These are phyloP conservation scores for Ctenochaetus hawaiiensis DNA, from an alignment of 2,797 vertebrate genomes.

Conservation along the genomic window DNA sequence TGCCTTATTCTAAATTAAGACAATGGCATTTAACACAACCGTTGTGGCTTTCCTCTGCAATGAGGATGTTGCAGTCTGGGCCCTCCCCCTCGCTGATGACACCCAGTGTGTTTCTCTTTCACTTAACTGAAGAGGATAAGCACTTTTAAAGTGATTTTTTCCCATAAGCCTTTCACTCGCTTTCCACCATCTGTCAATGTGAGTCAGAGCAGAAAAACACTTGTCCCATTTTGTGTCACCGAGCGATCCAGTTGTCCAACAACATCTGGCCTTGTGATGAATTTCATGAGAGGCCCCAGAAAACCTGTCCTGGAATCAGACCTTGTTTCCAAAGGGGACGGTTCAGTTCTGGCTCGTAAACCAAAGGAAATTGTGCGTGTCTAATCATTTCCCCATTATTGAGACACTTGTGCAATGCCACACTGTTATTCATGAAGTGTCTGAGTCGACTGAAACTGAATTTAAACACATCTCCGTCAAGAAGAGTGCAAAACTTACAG, in stretches of 20 bases:
- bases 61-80: slow-evolving; percentile 37
- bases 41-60: slow-evolving; percentile 28
- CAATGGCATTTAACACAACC: slow-evolving; percentile 1
- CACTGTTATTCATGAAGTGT: not conserved
- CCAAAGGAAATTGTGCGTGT: not conserved
- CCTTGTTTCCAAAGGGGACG: too few species aligned
- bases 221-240: not conserved
- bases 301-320: not conserved
- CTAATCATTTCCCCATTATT: not conserved
- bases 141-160: slow-evolving; percentile 14
- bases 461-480: not conserved
- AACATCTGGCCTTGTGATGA: not conserved
- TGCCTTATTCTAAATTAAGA: slow-evolving; percentile 3
- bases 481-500: not conserved
- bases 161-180: slow-evolving; percentile 8
- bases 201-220: not conserved
- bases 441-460: not conserved
- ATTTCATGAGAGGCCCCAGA: not conserved
- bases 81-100: not conserved
- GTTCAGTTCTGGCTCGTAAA: not conserved
- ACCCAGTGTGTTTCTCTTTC: slow-evolving; percentile 39
- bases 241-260: not conserved
- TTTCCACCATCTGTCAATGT: slow-evolving; percentile 1
- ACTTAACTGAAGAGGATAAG: slow-evolving; percentile 13
- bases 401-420: not conserved